Evolutionary conservation across 2,797 vertebrate genomes (phyloP), one percentile per base, ranked within the genome.

Genomic region (Falco naumanni): DNA sequence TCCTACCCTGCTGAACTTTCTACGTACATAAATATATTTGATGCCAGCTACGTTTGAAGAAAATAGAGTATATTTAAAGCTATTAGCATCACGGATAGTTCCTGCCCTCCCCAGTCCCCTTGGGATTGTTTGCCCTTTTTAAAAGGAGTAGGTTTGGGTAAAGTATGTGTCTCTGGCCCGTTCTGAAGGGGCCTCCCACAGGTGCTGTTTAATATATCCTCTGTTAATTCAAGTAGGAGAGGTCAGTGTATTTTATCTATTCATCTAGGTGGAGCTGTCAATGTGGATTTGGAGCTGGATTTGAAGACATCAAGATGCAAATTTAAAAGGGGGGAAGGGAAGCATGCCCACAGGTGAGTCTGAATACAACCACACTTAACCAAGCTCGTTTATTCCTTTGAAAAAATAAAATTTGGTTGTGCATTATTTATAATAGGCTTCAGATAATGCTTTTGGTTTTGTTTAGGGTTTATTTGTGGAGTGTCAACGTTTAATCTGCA

Each of bases 21-120:
- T 87, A 13, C 5, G 4, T 79, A 28, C 56, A 59, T 89, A 84
- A 93, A 19, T 50, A 65, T 9, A 16, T 69, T 57, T 68, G 60
- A 48, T 96, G 59, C 70, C 88, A 89, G 34, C 54, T 89, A 28
- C 34, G 24, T 59, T 66, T 89, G 86, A 93, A 90, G 86, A 86
- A 88, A 93, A 83, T 61, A 69, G 34, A 26, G 86, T 89, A 24
- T 93, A 64, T 93, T 96, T 96, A 66, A 96, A 79, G 16, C 65
- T 79, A 21, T 69, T 92, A 61, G 34, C 47, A 28, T 64, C 17
- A 41, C 16, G 13, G 21, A 59, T 75, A 47, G 74, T 54, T 91
- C 59, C 57, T 90, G 18, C 50, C 56, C 13, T 84, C 24, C 29
- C 20, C 8, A 1, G 5, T 78, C 9, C 61, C 51, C 9, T 11